These are phyloP conservation scores for Taenaris catops DNA, from an alignment of 2,888 invertebrate genomes.

Conservation along the genomic window DNA sequence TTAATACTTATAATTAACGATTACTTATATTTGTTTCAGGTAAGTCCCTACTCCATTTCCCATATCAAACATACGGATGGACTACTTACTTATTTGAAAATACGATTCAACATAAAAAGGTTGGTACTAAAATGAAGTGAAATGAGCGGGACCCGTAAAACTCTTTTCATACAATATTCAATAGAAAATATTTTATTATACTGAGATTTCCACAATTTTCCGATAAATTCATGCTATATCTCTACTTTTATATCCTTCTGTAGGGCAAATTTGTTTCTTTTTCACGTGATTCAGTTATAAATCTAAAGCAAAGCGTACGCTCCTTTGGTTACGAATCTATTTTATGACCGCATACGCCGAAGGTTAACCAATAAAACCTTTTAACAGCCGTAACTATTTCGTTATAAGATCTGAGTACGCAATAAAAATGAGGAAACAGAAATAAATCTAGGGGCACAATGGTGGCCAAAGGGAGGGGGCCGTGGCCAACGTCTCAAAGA, in stretches of 20 bases:
- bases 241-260: constrained; percentile 69
- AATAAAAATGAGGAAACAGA: constrained; percentile 74
- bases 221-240: constrained; percentile 71
- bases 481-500: constrained; percentile 38
- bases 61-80: constrained; percentile 11
- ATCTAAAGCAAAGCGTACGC: constrained; percentile 67
- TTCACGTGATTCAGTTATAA: constrained; percentile 73
- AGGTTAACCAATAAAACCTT: constrained; percentile 80
- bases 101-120: constrained; percentile 61
- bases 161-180: constrained; percentile 76
- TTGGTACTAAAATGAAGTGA: constrained; percentile 64
- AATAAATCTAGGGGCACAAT: constrained; percentile 71
- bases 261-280: constrained; percentile 73
- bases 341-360: constrained; percentile 74
- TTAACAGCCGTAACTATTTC: constrained; percentile 79
- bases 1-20: constrained; percentile 2
- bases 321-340: constrained; percentile 75
- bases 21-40: constrained; percentile 44
- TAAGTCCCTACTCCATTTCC: constrained; percentile 34
- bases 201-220: constrained; percentile 74
- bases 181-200: constrained; percentile 77
- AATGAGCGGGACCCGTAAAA: constrained; percentile 71
- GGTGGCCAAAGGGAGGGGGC: constrained; percentile 34
- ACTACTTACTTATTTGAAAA: constrained; percentile 23
- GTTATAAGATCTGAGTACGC: constrained; percentile 77